Conservation (phyloP, 2,888 invertebrate genomes). For the Trachelus troglodyta region DNA sequence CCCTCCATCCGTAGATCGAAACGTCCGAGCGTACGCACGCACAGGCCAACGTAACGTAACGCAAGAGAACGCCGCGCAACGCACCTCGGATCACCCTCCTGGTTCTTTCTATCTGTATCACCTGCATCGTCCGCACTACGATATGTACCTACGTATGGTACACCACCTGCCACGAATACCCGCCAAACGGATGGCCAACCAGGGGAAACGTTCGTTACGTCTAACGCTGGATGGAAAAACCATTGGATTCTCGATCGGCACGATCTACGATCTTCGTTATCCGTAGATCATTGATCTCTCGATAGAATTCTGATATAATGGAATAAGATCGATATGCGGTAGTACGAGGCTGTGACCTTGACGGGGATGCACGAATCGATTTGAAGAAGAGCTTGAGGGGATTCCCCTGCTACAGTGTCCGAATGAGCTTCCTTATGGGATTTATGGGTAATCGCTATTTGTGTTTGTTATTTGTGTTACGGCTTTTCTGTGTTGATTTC, state of each 20-base stretch:
- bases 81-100: constrained; percentile 22
- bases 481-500: neutral
- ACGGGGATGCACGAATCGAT: neutral
- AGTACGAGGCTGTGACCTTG: neutral
- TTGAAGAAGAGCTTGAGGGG: neutral
- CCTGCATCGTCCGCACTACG: constrained; percentile 36
- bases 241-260: neutral
- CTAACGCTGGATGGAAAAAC: neutral
- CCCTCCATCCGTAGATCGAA: constrained; percentile 9
- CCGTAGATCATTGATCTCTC: neutral
- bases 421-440: neutral
- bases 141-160: constrained; percentile 28
- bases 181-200: constrained; percentile 27
- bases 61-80: constrained; percentile 5
- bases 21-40: constrained; percentile 22
- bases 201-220: constrained; percentile 23
- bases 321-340: neutral
- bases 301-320: neutral
- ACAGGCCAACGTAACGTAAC: constrained; percentile 24
- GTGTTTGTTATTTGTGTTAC: neutral
- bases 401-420: neutral
- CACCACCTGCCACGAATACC: constrained; percentile 41
- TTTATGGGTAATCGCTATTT: neutral
- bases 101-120: constrained; percentile 34
- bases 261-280: neutral